Conservation (phyloP, 2,797 vertebrate species). For the Uromys caudimaculatus region DNA sequence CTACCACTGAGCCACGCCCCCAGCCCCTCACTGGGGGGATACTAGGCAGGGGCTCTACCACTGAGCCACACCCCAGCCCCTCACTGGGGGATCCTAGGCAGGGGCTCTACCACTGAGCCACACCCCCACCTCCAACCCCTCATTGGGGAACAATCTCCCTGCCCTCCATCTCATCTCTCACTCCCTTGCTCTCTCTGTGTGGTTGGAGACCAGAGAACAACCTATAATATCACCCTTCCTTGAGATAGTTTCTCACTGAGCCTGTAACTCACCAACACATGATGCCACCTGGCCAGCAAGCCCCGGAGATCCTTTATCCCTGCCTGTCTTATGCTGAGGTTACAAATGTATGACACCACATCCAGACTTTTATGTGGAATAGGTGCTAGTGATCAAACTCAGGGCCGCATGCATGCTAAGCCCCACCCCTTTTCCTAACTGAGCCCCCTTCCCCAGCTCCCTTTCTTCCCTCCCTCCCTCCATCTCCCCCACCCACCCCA, state of each 20-base stretch:
- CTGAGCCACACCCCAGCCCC: no score
- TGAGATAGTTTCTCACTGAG: background rate
- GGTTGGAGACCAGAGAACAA: background rate
- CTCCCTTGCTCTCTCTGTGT: background rate
- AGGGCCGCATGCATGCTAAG: background rate
- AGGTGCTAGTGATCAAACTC: background rate
- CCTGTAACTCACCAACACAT: background rate
- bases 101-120: background rate
- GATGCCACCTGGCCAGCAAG: background rate
- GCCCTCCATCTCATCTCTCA: background rate
- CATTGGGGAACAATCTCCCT: background rate
- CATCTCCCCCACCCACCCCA: no score
- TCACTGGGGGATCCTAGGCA: no score
- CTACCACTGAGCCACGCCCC: background rate
- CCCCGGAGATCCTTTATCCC: background rate
- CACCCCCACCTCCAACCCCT: background rate
- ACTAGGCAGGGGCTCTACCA: no score
- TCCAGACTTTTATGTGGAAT: background rate
- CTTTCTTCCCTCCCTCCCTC: background rate
- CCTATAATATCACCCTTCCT: background rate
- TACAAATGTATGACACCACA: background rate
- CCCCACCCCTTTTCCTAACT: background rate
- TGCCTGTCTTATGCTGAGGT: background rate
- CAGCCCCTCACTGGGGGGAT: background rate
- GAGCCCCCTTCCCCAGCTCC: no score